Percentiles rank a stretch among this genome's conserved stretches.
Conservation (phyloP, 2,113 vertebrate genomes). For the Archocentrus centrarchus region DNA sequence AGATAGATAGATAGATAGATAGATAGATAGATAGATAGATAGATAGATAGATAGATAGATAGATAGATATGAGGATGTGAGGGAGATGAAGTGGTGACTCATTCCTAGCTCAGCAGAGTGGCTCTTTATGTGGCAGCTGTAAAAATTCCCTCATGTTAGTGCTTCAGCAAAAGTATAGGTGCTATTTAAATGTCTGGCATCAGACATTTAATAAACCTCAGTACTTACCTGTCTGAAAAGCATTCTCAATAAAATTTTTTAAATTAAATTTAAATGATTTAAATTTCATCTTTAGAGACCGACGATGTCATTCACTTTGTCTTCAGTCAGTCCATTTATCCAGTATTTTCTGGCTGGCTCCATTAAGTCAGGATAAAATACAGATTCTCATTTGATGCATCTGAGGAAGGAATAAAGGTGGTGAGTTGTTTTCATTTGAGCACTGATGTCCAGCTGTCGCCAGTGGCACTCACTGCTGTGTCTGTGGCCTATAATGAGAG, state of each 20-base stretch:
- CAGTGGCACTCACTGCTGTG: conserved; percentile 40
- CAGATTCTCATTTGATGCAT: conserved; percentile 5
- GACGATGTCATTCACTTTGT: background rate
- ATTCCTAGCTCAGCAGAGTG: background rate
- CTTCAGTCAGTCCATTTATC: background rate
- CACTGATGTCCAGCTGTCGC: conserved; percentile 57
- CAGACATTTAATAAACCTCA: background rate
- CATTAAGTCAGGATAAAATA: conserved; percentile 6
- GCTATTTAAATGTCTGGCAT: background rate
- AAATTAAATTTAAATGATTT: background rate
- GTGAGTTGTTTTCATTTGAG: conserved; percentile 44
- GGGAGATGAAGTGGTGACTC: background rate
- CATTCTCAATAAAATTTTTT: background rate
- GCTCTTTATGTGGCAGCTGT: background rate
- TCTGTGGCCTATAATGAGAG: conserved; percentile 52
- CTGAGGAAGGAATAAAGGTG: conserved; percentile 22
- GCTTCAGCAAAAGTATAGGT: background rate
- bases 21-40: too few relatives aligned
- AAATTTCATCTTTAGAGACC: background rate
- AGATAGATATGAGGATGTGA: too few relatives aligned
- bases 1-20: too few relatives aligned
- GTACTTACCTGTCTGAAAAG: background rate
- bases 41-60: too few relatives aligned
- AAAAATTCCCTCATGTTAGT: background rate
- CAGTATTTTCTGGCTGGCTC: background rate